Evolutionary conservation across 2,888 invertebrate species (phyloP).

Genomic region (Chrysolina haemoptera): DNA sequence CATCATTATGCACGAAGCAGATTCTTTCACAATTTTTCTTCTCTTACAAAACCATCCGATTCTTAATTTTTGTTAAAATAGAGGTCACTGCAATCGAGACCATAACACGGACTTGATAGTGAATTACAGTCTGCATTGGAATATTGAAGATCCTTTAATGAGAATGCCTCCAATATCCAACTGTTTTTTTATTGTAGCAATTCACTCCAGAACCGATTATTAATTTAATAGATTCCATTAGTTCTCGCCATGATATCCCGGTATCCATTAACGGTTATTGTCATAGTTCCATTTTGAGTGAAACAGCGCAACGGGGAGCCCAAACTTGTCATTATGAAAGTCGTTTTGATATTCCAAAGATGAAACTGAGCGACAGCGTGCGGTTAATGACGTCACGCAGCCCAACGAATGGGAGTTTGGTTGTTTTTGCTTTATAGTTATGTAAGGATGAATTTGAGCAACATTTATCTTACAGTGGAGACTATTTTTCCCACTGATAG

Average conservation of each 20-base stretch:
- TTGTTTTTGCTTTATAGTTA: neutral
- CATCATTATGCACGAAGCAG: no score
- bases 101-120: neutral
- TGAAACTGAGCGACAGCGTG: constrained; percentile 31
- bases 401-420: constrained; percentile 1
- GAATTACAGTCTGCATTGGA: neutral
- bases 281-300: constrained; percentile 21
- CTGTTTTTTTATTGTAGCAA: constrained; percentile 4
- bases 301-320: constrained; percentile 19
- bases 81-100: no score
- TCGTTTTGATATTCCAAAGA: constrained; percentile 31
- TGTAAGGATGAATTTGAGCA: neutral
- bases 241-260: constrained; percentile 19
- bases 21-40: no score
- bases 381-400: constrained; percentile 27
- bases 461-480: no score
- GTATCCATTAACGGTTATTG: constrained; percentile 17
- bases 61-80: no score
- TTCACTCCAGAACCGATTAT: constrained; percentile 13
- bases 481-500: no score
- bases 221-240: constrained; percentile 21
- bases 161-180: neutral
- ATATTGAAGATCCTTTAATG: neutral
- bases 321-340: constrained; percentile 21
- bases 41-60: no score